Conservation (phyloP, 1,140 invertebrate species). For the Akabosia matsudoensis region DNA sequence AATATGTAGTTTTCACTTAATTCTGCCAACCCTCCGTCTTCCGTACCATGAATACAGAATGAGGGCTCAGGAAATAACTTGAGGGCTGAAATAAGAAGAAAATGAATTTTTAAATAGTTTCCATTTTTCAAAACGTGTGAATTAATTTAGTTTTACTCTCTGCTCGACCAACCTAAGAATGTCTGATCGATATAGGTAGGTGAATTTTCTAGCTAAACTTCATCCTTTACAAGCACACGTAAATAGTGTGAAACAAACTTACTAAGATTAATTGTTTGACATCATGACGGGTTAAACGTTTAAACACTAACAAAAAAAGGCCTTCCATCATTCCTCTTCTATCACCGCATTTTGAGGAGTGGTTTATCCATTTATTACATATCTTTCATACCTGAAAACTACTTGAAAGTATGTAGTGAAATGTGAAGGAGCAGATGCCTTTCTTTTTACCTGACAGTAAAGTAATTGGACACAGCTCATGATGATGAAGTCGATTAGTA, state of each 20-base stretch:
- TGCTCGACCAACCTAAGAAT: neutral
- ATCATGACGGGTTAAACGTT: neutral
- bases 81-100: neutral
- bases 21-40: too few species aligned
- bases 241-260: neutral
- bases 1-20: too few species aligned
- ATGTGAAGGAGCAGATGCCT: neutral
- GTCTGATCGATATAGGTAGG: neutral
- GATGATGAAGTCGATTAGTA: neutral
- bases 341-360: neutral
- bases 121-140: constrained; percentile 9
- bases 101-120: constrained; percentile 3
- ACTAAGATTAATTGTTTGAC: neutral
- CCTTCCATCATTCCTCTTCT: constrained; percentile 5
- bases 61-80: neutral
- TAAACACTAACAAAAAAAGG: neutral
- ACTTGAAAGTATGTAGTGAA: neutral
- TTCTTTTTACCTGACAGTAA: constrained; percentile 5
- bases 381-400: neutral
- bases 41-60: neutral
- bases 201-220: neutral
- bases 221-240: neutral
- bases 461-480: constrained; percentile 5
- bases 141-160: neutral
- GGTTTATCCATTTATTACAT: neutral